Base-by-base conservation (phyloP, 1,140 invertebrate species). In the Asbolus verrucosus region DNA sequence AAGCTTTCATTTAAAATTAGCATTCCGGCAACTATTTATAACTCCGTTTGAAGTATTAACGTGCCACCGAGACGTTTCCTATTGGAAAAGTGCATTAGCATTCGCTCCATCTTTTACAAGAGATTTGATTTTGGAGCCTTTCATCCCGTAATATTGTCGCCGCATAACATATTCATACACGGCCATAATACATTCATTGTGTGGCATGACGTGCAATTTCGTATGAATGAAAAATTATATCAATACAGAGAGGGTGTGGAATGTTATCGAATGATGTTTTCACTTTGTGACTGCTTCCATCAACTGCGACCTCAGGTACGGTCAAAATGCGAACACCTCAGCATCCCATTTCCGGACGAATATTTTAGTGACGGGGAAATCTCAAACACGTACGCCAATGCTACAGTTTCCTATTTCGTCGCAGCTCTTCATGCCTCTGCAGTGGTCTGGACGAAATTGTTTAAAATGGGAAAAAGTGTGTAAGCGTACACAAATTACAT, bases 71-170 rank as follows among this genome's bases (percentile, higher is more conserved):
- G 18, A 5, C 19, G 21, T 54, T 54, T 54, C 21, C 46, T 54
- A 54, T 54, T 24, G 46, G 21, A 30, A 54, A 54, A 54, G 21
- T 27, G 46, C 46, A 54, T 54, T 54, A 54, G 21, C 46, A 54
- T 46, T 16, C 14, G n/a, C 5, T 27, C 41, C 4, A 15, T 18
- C 46, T 6, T 24, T 27, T n/a, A 30, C 46, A 54, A 24, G 21
- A 54, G 46, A 54, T 27, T 24, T 27, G 9, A 27, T 54, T 54
- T 27, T 27, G 46, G 19, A 13, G 46, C 9, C 46, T 27, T 46
- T 46, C 41, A 21, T 3, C 4, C 2, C 5, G 41, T 19, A 46
- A 46, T 46, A 46, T 46, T 46, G 41, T 46, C 41, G 16, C 18
- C 18, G 41, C 8, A 27, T 46, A 27, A 54, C 46, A 54, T 54